Evolutionary conservation across 37 sponge, comb jelly and placozoan genomes (phyloP), one percentile per base, ranked within the genome.

Genomic region (Bolinopsis microptera): DNA sequence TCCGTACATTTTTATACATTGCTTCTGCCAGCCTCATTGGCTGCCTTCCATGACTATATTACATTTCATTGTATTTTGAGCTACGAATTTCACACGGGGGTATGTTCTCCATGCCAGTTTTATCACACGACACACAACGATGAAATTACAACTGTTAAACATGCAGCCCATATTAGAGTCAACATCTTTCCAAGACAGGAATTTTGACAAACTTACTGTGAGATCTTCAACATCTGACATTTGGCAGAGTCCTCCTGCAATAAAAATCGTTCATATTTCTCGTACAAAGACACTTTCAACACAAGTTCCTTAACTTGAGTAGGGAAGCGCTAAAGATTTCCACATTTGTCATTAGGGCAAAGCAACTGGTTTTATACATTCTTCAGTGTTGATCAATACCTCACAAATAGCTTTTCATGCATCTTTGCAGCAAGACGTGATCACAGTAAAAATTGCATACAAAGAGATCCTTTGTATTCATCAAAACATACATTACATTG

Each of bases 401-500:
- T 86, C 90, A 86, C 38, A 86, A 27, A 27, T 39, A 48, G 61
- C 25, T 39, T n/a, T 86, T 86, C 90, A 86, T 86, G 25, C 90
- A 86, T 5, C 39, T n/a, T n/a, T 86, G 36, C 90, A 86, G 35
- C 9, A 86, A 86, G 35, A 86, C 90, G 39, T 86, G 90, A 86
- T 41, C 35, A 86, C 90, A 86, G 90, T 13, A 86, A 40, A 38
- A 86, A 86, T 26, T 86, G 67, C 25, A 86, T 41, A 34, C 90
- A 86, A 8, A 86, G 27, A 39, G 90, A 86, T 25, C 90, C 90
- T 0, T 26, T 38, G 67, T 33, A 41, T 26, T 86, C 90, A 9
- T 86, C 90, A 86, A 86, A 86, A 39, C 90, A 86, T 33, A 86
- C 90, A 86, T 41, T 86, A 34, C 90, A 86, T 39, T 39, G 18